These are phyloP conservation scores for Andinoacara biseriatus DNA, from an alignment of 2,113 vertebrate species.

Conservation along the genomic window DNA sequence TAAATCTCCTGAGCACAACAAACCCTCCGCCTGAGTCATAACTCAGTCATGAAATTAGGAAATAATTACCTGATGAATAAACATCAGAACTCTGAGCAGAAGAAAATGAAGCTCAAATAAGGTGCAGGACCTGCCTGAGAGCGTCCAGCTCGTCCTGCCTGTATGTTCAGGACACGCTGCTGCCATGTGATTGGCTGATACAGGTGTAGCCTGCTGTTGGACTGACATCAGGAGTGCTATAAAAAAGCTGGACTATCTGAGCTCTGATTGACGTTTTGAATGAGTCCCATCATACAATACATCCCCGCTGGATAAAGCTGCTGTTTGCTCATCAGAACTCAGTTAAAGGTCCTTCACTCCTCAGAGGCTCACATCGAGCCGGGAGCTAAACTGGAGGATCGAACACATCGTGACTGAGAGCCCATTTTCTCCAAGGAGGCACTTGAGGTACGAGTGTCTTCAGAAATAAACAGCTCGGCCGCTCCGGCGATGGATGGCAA, in stretches of 20 bases:
- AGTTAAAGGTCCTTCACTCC: background rate
- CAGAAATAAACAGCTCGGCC: slow-evolving; percentile 3
- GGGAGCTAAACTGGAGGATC: background rate
- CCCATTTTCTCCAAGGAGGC: background rate
- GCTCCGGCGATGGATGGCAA: background rate
- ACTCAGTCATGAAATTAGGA: background rate
- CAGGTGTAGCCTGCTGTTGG: rapidly evolving
- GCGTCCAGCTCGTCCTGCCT: background rate
- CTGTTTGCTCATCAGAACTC: background rate
- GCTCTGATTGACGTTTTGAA: background rate
- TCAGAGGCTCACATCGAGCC: rapidly evolving
- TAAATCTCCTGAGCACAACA: background rate
- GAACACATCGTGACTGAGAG: background rate
- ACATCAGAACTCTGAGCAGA: background rate
- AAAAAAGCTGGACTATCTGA: background rate
- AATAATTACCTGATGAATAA: slow-evolving; percentile 11
- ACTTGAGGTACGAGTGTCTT: slow-evolving; percentile 12
- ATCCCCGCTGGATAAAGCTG: background rate
- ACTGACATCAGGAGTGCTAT: background rate
- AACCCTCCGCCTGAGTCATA: background rate
- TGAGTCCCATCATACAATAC: too few species aligned
- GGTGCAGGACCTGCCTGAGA: too few species aligned
- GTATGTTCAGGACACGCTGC: background rate
- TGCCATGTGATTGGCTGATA: background rate
- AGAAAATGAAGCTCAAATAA: too few species aligned